Percentiles rank a stretch among this genome's conserved stretches.
These are phyloP conservation scores for Jacana jacana DNA, from an alignment of 2,113 vertebrate genomes.

Conservation along the genomic window DNA sequence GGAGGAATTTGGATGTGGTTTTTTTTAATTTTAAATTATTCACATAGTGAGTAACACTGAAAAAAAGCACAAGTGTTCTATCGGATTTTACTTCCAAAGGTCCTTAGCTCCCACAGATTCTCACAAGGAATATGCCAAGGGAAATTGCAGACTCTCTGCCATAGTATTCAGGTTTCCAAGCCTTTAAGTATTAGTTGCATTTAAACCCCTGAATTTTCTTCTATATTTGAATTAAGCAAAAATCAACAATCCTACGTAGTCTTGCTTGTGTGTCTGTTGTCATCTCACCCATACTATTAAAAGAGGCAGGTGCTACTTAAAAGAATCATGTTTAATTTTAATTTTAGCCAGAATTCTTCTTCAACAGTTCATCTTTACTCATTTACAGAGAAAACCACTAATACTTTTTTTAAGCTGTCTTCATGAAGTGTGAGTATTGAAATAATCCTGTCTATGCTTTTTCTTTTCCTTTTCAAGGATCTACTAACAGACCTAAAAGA, in stretches of 20 bases:
- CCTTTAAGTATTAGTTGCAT: not conserved
- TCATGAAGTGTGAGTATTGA: not conserved
- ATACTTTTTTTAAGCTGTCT: not conserved
- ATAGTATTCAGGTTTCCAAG: not conserved
- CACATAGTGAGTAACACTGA: not conserved
- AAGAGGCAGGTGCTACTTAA: not conserved
- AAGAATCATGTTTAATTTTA: not conserved
- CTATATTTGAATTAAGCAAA: not conserved
- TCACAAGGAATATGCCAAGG: not conserved
- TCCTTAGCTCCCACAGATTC: not conserved
- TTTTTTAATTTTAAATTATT: not conserved
- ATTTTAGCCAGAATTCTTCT: not conserved
- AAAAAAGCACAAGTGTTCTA: not conserved
- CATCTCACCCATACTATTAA: not conserved
- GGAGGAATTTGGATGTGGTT: not conserved
- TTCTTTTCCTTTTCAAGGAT: slow-evolving; percentile 58
- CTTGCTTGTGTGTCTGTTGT: not conserved
- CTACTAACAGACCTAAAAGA: slow-evolving; percentile 75
- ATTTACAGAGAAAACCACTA: not conserved
- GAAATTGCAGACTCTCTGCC: not conserved
- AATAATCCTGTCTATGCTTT: not conserved
- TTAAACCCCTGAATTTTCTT: not conserved
- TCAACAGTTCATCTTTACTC: not conserved
- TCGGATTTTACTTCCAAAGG: not conserved
- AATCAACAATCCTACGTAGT: not conserved